Evolutionary conservation across 2,888 invertebrate genomes (phyloP).

Genomic region (Synanthedon myopaeformis): DNA sequence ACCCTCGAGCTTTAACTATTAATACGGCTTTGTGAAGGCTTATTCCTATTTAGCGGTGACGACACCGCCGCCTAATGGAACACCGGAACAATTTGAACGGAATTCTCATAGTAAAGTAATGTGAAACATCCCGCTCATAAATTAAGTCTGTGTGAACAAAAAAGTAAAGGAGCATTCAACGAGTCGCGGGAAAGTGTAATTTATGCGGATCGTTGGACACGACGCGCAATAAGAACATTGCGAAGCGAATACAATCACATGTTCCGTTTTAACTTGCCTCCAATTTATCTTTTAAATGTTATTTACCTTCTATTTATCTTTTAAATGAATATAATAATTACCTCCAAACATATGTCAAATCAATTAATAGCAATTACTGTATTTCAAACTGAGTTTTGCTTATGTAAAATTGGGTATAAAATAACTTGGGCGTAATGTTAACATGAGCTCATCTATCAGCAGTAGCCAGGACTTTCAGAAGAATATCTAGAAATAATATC

Average conservation of each 20-base stretch:
- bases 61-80: constrained; percentile 6
- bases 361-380: too few species aligned
- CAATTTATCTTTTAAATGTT: too few species aligned
- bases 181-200: constrained; percentile 41
- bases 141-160: constrained; percentile 35
- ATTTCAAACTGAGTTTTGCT: too few species aligned
- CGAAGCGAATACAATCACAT: constrained; percentile 4
- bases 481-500: too few species aligned
- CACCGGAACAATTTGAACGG: constrained; percentile 18
- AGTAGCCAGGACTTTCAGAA: too few species aligned
- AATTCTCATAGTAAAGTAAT: constrained; percentile 18
- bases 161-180: constrained; percentile 29
- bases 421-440: too few species aligned
- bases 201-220: constrained; percentile 38
- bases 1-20: constrained; percentile 49
- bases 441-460: too few species aligned
- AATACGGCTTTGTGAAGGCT: constrained; percentile 43
- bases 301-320: too few species aligned
- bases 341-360: too few species aligned
- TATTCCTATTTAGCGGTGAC: constrained; percentile 27
- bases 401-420: too few species aligned
- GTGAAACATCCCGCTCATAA: constrained; percentile 32
- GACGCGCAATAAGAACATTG: constrained; percentile 31
- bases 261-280: neutral
- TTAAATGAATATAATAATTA: too few species aligned